Conservation (phyloP, 1,140 invertebrate species). For the Megalopta genalis region DNA sequence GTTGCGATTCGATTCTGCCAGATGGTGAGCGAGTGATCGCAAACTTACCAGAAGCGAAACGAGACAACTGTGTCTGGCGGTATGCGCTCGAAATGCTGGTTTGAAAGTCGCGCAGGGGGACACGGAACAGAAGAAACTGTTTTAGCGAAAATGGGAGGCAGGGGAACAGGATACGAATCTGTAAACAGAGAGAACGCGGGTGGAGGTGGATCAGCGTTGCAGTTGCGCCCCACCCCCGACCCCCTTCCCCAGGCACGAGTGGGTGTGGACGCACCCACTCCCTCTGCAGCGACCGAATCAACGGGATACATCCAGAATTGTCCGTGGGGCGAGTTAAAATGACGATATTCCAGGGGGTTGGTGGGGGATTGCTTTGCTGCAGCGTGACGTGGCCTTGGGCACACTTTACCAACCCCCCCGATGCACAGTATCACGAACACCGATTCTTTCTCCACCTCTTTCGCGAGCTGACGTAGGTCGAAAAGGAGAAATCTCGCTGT, state of each 20-base stretch:
- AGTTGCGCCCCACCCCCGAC: conserved; percentile 31
- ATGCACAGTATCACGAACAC: conserved; percentile 9
- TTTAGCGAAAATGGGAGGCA: conserved; percentile 2
- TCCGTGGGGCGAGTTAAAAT: conserved; percentile 37
- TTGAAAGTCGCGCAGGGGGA: not conserved
- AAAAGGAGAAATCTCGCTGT: not conserved
- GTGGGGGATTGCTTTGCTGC: conserved; percentile 39
- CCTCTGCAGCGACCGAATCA: conserved; percentile 44
- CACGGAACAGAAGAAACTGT: conserved; percentile 4
- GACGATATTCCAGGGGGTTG: conserved; percentile 23
- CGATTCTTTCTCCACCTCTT: not conserved
- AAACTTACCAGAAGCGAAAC: no score
- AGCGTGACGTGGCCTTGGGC: conserved; percentile 57
- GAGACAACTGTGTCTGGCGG: no score
- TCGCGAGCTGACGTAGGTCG: not conserved
- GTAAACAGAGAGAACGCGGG: conserved; percentile 47
- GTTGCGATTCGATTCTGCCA: no score
- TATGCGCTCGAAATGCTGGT: not conserved
- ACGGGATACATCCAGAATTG: conserved; percentile 45
- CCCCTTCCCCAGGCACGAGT: conserved; percentile 9
- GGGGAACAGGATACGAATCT: conserved; percentile 52
- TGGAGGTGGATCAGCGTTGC: conserved; percentile 46
- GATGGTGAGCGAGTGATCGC: no score
- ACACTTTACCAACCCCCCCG: conserved; percentile 25
- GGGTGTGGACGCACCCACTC: conserved; percentile 49